Percentiles rank a stretch among this genome's conserved stretches.
phyloP scores from a whole-genome alignment of 2,113 vertebrate species.

The Marmota monax region DNA sequence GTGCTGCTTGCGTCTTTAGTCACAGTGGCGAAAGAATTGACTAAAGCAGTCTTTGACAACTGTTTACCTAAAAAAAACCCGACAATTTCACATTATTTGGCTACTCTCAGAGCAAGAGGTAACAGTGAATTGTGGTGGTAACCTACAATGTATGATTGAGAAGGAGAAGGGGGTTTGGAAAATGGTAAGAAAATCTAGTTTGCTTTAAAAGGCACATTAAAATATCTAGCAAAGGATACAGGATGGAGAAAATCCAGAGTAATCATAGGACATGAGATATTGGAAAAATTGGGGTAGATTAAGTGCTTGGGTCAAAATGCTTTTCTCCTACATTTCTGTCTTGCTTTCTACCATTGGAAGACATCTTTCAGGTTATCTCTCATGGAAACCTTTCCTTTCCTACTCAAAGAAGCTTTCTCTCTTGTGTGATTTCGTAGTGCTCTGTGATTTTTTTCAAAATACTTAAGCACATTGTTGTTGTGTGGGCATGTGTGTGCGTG shows the following conservation, averaged over 20 bases:
- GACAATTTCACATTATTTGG: not conserved
- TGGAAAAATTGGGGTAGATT: too few species aligned
- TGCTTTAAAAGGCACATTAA: not conserved
- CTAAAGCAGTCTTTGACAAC: not conserved
- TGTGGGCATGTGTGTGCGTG: not conserved
- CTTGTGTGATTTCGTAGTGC: not conserved
- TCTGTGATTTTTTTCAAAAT: not conserved
- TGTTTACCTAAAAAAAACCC: not conserved
- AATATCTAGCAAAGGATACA: not conserved
- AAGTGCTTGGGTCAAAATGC: not conserved
- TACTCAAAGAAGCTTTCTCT: not conserved
- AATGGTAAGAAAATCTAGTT: not conserved
- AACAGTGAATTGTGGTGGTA: not conserved
- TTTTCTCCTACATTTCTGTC: not conserved
- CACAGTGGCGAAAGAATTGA: too few species aligned
- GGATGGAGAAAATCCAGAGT: not conserved
- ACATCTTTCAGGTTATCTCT: not conserved
- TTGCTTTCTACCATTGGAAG: not conserved
- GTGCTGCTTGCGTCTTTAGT: too few species aligned
- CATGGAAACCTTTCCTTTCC: not conserved
- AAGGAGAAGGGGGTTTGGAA: not conserved
- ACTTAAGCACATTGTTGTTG: not conserved
- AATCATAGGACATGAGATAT: not conserved
- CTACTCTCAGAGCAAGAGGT: not conserved
- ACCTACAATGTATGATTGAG: not conserved